Conservation (phyloP, 1,140 invertebrate species). For the Calliopsis andreniformis region DNA sequence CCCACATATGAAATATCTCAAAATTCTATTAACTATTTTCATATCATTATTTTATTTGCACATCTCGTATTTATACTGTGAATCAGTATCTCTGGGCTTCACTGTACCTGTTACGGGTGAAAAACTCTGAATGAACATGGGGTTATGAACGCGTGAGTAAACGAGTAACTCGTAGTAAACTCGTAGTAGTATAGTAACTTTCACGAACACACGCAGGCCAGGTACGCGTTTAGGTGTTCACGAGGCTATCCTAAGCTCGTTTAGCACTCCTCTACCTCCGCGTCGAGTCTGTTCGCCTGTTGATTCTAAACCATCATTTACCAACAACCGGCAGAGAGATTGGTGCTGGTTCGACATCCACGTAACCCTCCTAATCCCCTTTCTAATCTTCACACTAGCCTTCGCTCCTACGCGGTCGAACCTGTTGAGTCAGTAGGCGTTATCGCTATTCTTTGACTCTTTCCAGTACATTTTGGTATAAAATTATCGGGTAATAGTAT, state of each 20-base stretch:
- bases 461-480: too few relatives aligned
- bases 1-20: too few relatives aligned
- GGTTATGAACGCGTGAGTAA: background rate
- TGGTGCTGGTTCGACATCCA: constrained; percentile 51
- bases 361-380: constrained; percentile 65
- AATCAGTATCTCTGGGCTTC: too few relatives aligned
- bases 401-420: background rate
- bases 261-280: constrained; percentile 77
- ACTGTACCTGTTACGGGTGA: too few relatives aligned
- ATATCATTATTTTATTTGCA: too few relatives aligned
- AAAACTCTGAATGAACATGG: constrained; percentile 4
- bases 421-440: background rate
- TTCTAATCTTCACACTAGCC: constrained; percentile 60
- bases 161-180: background rate
- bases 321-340: constrained; percentile 75
- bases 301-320: constrained; percentile 79
- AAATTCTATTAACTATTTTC: too few relatives aligned
- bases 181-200: background rate
- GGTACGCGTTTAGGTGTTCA: constrained; percentile 73
- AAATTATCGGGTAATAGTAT: too few relatives aligned
- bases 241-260: constrained; percentile 76
- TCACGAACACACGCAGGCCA: constrained; percentile 25
- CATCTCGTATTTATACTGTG: too few relatives aligned
- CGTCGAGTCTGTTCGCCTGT: constrained; percentile 66
- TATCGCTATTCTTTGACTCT: background rate